Evolutionary conservation across 2,113 vertebrate species (phyloP), one percentile per base, ranked within the genome.

Genomic region (Odocoileus hemionus): DNA sequence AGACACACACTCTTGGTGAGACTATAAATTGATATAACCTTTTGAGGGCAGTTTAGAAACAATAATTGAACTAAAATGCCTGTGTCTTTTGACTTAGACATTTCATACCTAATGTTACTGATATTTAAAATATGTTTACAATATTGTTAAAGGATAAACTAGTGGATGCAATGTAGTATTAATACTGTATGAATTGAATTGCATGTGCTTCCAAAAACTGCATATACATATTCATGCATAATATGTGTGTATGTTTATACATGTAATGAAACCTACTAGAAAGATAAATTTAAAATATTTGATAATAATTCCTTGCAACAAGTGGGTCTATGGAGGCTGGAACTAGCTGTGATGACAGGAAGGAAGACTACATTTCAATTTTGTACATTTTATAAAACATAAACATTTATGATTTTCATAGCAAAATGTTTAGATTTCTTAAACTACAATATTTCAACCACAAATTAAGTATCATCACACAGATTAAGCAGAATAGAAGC

Each of bases 31-130:
- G 11, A 8, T 58, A 45, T 61, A 64, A 86, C 3, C 8, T 52
- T 88, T 78, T 64, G 14, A 94, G 33, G 43, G 36, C 8, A 92
- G 76, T 55, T 93, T 76, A 70, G n/a, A 54, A 91, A 36, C 2
- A 39, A 21, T 6, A 28, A 45, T 86, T 25, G 45, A 86, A 86
- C 1, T 54, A 33, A 86, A 86, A 61, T 60, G 3, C 7, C 23
- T 3, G 1, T 78, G 28, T n/a, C 17, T 83, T 84, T 87, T 84
- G 19, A 84, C 39, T 1, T 61, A 55, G 30, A 9, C 33, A 33
- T 88, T 64, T 16, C 16, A 89, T 11, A 85, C 58, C 57, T 61
- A 93, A 86, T 33, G 87, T 54, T 36, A 86, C 30, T 91, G 30
- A 92, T 89, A 52, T 36, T 64, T 80, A 85, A 96, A 52, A 43